These are phyloP conservation scores for Ellobius talpinus DNA, from an alignment of 2,113 vertebrate genomes.

Conservation along the genomic window DNA sequence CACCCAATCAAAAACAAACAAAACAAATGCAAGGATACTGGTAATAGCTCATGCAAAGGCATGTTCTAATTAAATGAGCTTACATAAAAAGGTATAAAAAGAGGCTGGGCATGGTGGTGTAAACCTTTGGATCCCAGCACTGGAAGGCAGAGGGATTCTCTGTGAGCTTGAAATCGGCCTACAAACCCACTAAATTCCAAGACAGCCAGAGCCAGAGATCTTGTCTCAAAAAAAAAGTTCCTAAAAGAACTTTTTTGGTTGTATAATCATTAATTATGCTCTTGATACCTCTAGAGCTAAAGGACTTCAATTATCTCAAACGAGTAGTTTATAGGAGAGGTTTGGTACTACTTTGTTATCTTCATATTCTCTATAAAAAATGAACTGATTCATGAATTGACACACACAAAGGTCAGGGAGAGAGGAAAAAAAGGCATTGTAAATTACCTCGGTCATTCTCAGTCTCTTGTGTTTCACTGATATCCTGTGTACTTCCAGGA, in stretches of 20 bases:
- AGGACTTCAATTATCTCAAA: neutral
- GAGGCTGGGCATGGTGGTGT: neutral
- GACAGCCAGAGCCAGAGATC: neutral
- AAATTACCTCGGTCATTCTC: constrained; percentile 84
- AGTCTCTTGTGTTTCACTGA: constrained; percentile 74
- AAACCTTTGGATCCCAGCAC: neutral
- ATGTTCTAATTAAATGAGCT: neutral
- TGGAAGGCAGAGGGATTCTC: neutral
- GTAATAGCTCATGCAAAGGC: neutral
- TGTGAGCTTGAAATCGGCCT: neutral
- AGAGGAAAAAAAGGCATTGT: neutral
- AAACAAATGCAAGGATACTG: neutral
- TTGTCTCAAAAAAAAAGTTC: neutral
- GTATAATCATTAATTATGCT: neutral
- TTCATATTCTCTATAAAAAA: neutral
- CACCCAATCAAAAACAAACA: neutral
- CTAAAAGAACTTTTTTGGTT: neutral
- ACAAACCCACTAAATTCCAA: too few species aligned
- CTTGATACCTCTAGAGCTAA: neutral
- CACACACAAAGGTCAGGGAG: neutral
- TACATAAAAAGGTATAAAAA: neutral
- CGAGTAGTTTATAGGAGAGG: neutral
- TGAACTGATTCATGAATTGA: neutral
- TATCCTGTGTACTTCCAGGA: constrained; percentile 71
- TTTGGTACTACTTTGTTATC: neutral